phyloP scores from a whole-genome alignment of 2,113 vertebrate genomes.

The Gymnocephalus cernua region DNA sequence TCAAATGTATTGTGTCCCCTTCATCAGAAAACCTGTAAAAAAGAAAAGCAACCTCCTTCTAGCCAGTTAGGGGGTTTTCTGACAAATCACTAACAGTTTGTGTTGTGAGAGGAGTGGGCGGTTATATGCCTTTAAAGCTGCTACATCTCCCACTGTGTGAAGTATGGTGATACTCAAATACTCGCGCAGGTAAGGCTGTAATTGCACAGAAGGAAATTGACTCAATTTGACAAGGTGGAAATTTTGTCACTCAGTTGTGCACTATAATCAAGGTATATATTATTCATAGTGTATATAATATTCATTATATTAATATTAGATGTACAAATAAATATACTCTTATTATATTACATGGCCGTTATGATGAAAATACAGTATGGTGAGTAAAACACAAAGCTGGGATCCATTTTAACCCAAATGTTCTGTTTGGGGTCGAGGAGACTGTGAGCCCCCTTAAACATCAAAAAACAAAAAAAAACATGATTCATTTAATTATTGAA shows the following conservation, averaged over 20 bases:
- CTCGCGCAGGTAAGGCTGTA: not conserved
- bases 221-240: not conserved
- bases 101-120: slow-evolving; percentile 19
- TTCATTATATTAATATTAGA: not conserved
- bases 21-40: slow-evolving; percentile 4
- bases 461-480: too few relatives aligned
- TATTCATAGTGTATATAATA: not conserved
- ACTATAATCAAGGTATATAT: not conserved
- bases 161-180: slow-evolving; percentile 18
- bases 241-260: slow-evolving; percentile 7
- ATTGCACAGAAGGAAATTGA: not conserved
- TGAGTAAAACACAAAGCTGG: not conserved
- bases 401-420: not conserved
- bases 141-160: slow-evolving; percentile 12
- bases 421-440: not conserved
- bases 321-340: not conserved
- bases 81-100: slow-evolving; percentile 7
- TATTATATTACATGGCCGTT: not conserved
- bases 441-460: too few relatives aligned
- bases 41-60: not conserved
- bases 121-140: slow-evolving; percentile 4
- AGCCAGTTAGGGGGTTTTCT: not conserved
- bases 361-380: not conserved
- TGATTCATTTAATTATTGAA: not conserved
- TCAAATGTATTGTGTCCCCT: slow-evolving; percentile 4